phyloP scores from a whole-genome alignment of 1,140 invertebrate species.

The Diploscapter pachys region DNA sequence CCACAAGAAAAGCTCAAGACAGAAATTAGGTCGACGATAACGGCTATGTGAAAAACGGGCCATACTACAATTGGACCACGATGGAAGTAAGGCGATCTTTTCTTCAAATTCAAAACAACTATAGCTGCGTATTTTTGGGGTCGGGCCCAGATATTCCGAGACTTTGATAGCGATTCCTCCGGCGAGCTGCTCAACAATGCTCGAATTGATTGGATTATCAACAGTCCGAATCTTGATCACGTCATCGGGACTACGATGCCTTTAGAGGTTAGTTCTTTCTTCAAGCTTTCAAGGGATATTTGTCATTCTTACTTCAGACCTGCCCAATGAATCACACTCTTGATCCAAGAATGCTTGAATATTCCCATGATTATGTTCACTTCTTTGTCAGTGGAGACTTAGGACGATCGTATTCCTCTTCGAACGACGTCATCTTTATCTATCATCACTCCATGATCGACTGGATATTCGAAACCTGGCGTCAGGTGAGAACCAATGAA shows the following conservation, averaged over 20 bases:
- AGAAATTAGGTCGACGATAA: conserved; percentile 18
- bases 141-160: conserved; percentile 20
- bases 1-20: too few relatives aligned
- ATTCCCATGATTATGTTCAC: conserved; percentile 40
- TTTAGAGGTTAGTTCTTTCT: conserved; percentile 12
- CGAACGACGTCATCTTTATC: conserved; percentile 41
- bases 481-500: conserved; percentile 18
- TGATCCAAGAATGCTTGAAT: conserved; percentile 35
- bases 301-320: conserved; percentile 11
- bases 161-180: conserved; percentile 15
- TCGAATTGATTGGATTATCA: conserved; percentile 36
- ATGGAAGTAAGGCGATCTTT: conserved; percentile 26
- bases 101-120: conserved; percentile 13
- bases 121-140: conserved; percentile 7
- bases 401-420: conserved; percentile 27
- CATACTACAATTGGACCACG: conserved; percentile 42
- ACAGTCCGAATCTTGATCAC: conserved; percentile 29
- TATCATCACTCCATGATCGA: conserved; percentile 42
- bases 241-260: conserved; percentile 34
- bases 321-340: conserved; percentile 39
- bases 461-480: conserved; percentile 39
- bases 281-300: neutral
- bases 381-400: conserved; percentile 38
- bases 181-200: conserved; percentile 36
- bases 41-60: conserved; percentile 36